phyloP scores from a whole-genome alignment of 30 jellyfish, hydroid and myxozoan genomes.

The Haliclystus octoradiatus region DNA sequence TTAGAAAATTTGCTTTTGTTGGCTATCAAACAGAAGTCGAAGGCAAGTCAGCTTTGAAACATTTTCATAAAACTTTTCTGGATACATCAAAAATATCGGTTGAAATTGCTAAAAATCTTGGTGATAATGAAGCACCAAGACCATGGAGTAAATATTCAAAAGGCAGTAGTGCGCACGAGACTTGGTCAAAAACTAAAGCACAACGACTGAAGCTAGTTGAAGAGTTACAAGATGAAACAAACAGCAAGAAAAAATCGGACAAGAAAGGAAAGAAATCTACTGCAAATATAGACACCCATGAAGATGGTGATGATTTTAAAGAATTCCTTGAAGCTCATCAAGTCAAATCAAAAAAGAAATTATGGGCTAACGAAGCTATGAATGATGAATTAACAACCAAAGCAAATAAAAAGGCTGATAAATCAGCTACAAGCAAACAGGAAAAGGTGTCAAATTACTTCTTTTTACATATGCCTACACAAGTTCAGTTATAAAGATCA shows the following conservation, averaged over 20 bases:
- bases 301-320: constrained; percentile 36
- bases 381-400: not conserved
- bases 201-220: constrained; percentile 56
- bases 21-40: constrained; percentile 67
- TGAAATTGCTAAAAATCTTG: constrained; percentile 76
- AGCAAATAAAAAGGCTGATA: not conserved
- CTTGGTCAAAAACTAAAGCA: constrained; percentile 34
- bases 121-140: constrained; percentile 85
- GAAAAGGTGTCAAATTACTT: too few relatives aligned
- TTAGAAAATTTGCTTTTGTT: constrained; percentile 90
- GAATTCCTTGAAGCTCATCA: constrained; percentile 70
- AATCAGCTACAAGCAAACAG: too few relatives aligned
- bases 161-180: constrained; percentile 65
- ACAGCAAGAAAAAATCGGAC: not conserved
- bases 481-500: too few relatives aligned
- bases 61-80: constrained; percentile 53
- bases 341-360: constrained; percentile 33
- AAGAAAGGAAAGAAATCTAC: constrained; percentile 5
- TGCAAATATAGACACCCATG: constrained; percentile 1
- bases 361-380: constrained; percentile 72
- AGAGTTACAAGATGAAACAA: constrained; percentile 36
- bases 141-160: constrained; percentile 96
- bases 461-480: too few relatives aligned
- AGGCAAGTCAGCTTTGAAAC: constrained; percentile 48
- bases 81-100: constrained; percentile 65